Evolutionary conservation across 2,113 vertebrate genomes (phyloP), one percentile per base, ranked within the genome.

Genomic region (Phaethon lepturus): DNA sequence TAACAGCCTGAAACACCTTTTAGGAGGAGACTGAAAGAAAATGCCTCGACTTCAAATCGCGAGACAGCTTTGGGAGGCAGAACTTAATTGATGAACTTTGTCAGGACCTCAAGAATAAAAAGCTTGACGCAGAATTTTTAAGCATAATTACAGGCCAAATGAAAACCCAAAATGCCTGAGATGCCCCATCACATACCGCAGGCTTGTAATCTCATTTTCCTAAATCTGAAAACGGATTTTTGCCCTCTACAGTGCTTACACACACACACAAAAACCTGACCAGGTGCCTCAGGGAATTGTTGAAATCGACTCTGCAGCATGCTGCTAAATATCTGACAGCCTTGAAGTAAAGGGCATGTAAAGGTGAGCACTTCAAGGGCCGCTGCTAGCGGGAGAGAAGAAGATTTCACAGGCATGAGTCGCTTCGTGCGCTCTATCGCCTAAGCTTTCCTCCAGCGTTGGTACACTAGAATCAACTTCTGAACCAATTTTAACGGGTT

Each of bases 361-460:
- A 55, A 44, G 86, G 80, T 9, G 3, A 62, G 79, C n/a, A 5
- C 10, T 31, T 19, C 17, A 19, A 26, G 19, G 4, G 5, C n/a
- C 35, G 40, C 80, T 44, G 55, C 25, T 15, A n/a, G 68, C 44
- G 7, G 50, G 15, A 60, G 64, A 53, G 33, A 26, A 56, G 50
- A 31, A 42, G 75, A 60, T 56, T 45, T 44, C 77, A 4, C 35
- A 29, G 78, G 47, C 40, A 4, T 0, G n/a, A 67, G 25, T 3
- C 2, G 13, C 63, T 31, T 15, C 2, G 40, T 5, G 12, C 1
- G 0, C n/a, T 35, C 82, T 2, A 5, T 10, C 20, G 84, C 82
- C 42, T 15, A 2, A 55, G 29, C 14, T 7, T 16, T 55, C 82
- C 52, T 71, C 78, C 58, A 38, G 68, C 25, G 20, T 23, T 0